A percentile compares a stretch with the other conserved stretches of the same genome.
phyloP scores from a whole-genome alignment of 2,888 invertebrate genomes.

The Harmothoe impar region DNA sequence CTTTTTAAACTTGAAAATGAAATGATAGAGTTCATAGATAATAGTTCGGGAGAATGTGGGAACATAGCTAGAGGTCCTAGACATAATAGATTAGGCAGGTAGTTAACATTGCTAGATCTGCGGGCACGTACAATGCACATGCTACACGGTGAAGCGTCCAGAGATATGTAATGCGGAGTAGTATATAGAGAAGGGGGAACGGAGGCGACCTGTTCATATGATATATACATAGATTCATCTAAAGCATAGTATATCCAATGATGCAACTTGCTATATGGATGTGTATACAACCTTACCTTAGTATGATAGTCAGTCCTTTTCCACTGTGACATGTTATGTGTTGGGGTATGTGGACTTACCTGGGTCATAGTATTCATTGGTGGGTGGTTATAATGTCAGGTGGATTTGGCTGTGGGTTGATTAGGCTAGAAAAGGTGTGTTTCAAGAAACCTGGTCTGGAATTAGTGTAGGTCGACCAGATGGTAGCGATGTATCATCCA shows the following conservation, averaged over 20 bases:
- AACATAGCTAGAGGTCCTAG: slow-evolving; percentile 31
- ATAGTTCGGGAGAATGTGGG: neutral
- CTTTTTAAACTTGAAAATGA: neutral
- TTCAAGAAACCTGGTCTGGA: too few species aligned
- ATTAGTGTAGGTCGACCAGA: too few species aligned
- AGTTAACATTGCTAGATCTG: neutral
- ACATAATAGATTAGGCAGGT: neutral
- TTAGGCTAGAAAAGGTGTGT: too few species aligned
- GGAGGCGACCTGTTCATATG: neutral
- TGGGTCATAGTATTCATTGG: too few species aligned
- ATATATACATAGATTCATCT: neutral
- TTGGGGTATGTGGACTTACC: too few species aligned
- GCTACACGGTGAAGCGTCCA: slow-evolving; percentile 12
- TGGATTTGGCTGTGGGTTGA: too few species aligned
- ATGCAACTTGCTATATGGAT: neutral
- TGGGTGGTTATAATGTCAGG: too few species aligned
- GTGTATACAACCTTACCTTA: neutral
- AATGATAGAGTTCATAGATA: neutral
- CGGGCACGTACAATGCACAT: slow-evolving; percentile 46
- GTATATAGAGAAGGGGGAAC: neutral
- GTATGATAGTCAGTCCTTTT: too few species aligned
- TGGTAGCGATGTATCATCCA: too few species aligned
- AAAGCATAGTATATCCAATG: neutral
- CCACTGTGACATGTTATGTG: too few species aligned
- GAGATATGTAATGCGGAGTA: neutral